Evolutionary conservation across 2,888 invertebrate species (phyloP), one percentile per base, ranked within the genome.

Genomic region (Cotesia congregata): DNA sequence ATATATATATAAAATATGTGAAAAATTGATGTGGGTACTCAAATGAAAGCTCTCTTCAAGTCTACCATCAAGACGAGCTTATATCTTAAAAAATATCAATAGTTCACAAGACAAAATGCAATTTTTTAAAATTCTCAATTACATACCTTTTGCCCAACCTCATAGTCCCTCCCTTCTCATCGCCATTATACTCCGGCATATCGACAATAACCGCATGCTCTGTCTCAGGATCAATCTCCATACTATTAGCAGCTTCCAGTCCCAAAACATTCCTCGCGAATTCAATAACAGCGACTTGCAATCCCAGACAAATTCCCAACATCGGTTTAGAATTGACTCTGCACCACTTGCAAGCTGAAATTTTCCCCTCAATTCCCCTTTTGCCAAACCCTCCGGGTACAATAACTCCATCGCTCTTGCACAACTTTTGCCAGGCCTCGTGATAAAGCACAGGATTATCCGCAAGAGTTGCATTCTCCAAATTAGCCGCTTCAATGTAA

Each of bases 311-410:
- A 82, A 99, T 97, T 0, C 99, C 99, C 17, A 99, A 91, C 90
- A 95, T 96, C 0, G 99, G 99, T 86, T 95, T 96, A 69, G 94
- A 93, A 71, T 95, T 97, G 84, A 93, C 94, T 61, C 99, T 92
- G 78, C 98, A 98, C 97, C 97, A 99, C 84, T 95, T 93, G 82
- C 96, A 96, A 0, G 99, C 98, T 78, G 94, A 93, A 70, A 99
- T 96, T 91, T 97, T 99, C 0, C 99, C 99, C 88, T 98, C 98
- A 86, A 97, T 94, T 5, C 99, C 99, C 75, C 99, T 93, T 82
- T 94, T 94, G 0, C 99, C 99, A 89, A 99, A 99, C 9, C 99
- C 99, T 76, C 99, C 99, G 2, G 99, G 99, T 0, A 99, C 97
- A 82, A 99, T 92, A 0, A 99, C 94, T 41, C 98, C 98, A 88